Percentiles rank a stretch among this genome's conserved stretches.
phyloP scores from a whole-genome alignment of 37 sponge, comb jelly and placozoan species.

The Aphrocallistes beatrix region DNA sequence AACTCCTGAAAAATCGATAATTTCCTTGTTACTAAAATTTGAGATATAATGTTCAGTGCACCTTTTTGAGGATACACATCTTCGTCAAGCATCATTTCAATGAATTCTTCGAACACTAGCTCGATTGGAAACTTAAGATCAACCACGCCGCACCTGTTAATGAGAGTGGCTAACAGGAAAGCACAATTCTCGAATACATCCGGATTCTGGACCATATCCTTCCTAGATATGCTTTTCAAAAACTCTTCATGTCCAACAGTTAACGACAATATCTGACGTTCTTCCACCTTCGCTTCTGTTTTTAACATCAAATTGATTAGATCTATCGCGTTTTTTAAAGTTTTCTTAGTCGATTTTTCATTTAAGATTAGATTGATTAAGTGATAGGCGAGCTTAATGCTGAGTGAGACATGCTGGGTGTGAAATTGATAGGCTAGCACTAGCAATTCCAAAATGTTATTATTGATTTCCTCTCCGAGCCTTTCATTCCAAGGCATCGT shows the following conservation, averaged over 20 bases:
- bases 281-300: background rate
- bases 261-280: background rate
- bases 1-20: background rate
- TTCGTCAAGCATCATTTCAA: background rate
- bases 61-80: background rate
- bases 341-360: background rate
- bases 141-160: background rate
- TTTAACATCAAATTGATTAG: background rate
- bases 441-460: background rate
- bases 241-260: background rate
- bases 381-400: background rate
- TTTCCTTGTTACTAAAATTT: background rate
- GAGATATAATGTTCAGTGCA: background rate
- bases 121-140: background rate
- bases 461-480: background rate
- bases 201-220: background rate
- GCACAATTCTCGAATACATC: background rate
- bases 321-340: background rate
- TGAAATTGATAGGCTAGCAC: background rate
- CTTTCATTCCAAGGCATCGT: background rate
- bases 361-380: background rate
- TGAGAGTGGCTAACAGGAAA: background rate
- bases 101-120: background rate
- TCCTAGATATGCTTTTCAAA: background rate
- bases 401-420: background rate